Evolutionary conservation across 2,113 vertebrate species (phyloP).

Genomic region (Lepus timidus): DNA sequence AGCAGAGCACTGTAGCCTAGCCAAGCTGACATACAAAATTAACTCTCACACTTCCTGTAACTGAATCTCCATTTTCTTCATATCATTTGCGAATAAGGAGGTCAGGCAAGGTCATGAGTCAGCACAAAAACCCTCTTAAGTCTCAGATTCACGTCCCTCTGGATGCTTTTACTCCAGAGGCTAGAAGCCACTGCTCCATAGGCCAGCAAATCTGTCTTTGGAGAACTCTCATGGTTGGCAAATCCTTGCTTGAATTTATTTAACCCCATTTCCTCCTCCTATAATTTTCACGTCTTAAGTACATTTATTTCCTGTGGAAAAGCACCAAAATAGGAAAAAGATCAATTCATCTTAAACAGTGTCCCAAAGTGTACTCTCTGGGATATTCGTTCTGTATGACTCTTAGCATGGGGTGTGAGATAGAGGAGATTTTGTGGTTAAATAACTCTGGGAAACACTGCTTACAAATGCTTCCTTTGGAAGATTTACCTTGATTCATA

Average conservation of each 20-base stretch:
- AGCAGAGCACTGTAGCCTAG: background rate
- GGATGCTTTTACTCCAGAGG: background rate
- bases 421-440: background rate
- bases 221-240: background rate
- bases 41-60: background rate
- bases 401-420: background rate
- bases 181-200: background rate
- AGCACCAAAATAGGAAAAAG: background rate
- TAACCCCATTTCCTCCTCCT: background rate
- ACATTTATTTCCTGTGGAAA: background rate
- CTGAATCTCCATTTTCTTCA: background rate
- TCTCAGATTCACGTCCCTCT: background rate
- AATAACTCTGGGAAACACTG: conserved; percentile 4
- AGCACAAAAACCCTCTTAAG: background rate
- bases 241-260: conserved; percentile 26
- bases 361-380: background rate
- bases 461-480: background rate
- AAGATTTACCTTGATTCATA: background rate
- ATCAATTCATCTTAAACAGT: background rate
- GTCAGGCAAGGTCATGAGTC: background rate
- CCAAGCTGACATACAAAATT: background rate
- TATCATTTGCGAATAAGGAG: background rate
- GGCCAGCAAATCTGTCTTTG: background rate
- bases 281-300: background rate
- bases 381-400: background rate